phyloP scores from a whole-genome alignment of 2,888 invertebrate species.

The Cephus spinipes region DNA sequence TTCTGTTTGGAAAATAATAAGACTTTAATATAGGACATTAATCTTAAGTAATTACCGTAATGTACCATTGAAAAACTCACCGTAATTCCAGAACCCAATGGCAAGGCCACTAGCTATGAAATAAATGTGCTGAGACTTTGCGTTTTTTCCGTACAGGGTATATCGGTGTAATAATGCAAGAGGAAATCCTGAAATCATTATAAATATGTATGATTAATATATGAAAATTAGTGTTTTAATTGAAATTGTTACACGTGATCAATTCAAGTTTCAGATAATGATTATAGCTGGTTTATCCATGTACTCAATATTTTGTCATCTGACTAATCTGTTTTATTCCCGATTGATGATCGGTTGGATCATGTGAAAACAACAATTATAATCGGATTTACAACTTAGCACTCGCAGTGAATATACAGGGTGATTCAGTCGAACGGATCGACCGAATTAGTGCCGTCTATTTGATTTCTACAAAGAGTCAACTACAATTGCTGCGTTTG shows the following conservation, averaged over 20 bases:
- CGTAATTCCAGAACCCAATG: slow-evolving; percentile 89
- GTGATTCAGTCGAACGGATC: background rate
- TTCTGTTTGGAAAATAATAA: slow-evolving; percentile 60
- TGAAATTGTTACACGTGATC: background rate
- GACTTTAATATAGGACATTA: background rate
- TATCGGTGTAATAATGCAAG: slow-evolving; percentile 76
- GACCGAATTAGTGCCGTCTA: background rate
- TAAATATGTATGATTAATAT: slow-evolving; percentile 22
- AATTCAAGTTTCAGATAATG: background rate
- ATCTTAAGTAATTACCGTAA: background rate
- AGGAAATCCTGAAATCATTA: slow-evolving; percentile 76
- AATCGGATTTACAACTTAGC: background rate
- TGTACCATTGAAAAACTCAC: slow-evolving; percentile 61
- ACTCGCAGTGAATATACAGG: background rate
- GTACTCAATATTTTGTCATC: background rate
- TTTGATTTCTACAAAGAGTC: background rate
- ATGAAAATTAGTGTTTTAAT: background rate
- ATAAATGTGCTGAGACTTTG: slow-evolving; percentile 77
- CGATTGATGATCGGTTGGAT: background rate
- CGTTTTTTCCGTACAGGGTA: slow-evolving; percentile 70
- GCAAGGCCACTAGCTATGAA: slow-evolving; percentile 79
- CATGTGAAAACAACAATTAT: background rate
- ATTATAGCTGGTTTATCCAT: background rate
- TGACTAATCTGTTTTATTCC: background rate
- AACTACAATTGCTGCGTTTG: background rate